A percentile compares a stretch with the other conserved stretches of the same genome.
Conservation (phyloP, 2,113 vertebrate genomes). For the Caretta caretta region DNA sequence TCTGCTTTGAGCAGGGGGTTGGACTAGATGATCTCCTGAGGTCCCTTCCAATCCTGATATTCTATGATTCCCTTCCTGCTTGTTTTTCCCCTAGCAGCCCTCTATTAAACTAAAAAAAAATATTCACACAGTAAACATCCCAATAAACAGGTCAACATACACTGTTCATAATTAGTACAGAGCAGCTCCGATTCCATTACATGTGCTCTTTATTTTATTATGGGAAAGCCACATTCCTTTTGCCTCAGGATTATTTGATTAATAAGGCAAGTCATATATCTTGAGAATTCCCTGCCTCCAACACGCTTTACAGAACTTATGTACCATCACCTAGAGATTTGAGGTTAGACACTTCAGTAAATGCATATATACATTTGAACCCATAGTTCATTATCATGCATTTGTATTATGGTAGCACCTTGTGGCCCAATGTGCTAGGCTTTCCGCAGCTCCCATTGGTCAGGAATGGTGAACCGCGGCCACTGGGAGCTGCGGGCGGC, state of each 20-base stretch:
- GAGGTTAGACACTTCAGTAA: background rate
- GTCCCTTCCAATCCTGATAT: too few relatives aligned
- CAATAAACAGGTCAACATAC: background rate
- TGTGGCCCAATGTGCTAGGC: background rate
- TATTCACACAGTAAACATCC: background rate
- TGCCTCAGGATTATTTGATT: background rate
- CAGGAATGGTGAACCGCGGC: too few relatives aligned
- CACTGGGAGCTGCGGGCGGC: too few relatives aligned
- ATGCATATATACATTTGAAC: background rate
- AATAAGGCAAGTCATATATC: background rate
- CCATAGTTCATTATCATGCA: background rate
- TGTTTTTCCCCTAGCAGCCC: background rate
- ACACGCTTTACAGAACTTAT: background rate
- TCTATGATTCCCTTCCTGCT: background rate
- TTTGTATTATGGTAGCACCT: background rate
- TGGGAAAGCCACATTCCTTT: background rate
- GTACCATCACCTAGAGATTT: background rate
- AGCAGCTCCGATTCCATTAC: fast-evolving
- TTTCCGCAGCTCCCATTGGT: too few relatives aligned
- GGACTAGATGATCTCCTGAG: too few relatives aligned
- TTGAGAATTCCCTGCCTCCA: background rate
- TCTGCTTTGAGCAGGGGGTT: too few relatives aligned
- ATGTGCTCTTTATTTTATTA: background rate
- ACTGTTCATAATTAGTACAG: background rate
- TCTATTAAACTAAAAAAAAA: background rate